phyloP scores from a whole-genome alignment of 23 tunicate genomes.

The Oikopleura albicans region DNA sequence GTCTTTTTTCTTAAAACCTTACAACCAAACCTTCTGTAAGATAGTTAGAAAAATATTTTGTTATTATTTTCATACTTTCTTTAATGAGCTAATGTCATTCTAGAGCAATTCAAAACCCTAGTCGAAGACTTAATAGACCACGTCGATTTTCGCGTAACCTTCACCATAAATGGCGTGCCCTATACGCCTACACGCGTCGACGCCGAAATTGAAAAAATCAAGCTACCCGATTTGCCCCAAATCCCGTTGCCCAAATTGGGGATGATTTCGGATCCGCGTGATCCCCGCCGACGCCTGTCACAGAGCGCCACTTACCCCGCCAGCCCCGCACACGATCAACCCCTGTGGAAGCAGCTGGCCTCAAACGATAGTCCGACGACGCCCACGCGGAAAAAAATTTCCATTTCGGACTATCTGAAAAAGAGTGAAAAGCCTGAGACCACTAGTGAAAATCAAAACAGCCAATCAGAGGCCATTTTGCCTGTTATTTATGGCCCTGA shows the following conservation, averaged over 20 bases:
- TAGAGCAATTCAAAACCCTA: too few species aligned
- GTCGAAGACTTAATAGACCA: not conserved
- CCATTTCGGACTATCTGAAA: not conserved
- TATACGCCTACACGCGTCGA: not conserved
- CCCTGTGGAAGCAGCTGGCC: not conserved
- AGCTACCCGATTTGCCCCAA: not conserved
- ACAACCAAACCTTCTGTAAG: too few species aligned
- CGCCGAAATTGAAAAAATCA: not conserved
- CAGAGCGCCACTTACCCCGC: not conserved
- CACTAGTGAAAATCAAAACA: not conserved
- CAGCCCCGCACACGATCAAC: not conserved
- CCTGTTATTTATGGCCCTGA: not conserved
- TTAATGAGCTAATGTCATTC: too few species aligned
- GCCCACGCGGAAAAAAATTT: not conserved
- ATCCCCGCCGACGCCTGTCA: not conserved
- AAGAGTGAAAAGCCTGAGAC: not conserved
- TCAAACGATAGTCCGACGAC: not conserved
- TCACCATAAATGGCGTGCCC: not conserved
- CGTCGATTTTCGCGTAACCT: slow-evolving; percentile 11
- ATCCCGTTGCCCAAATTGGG: not conserved
- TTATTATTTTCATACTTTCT: too few species aligned
- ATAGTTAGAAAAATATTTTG: too few species aligned
- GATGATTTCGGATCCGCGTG: not conserved
- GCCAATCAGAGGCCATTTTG: not conserved
- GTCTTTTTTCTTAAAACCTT: too few species aligned